These are phyloP conservation scores for Sinocyclocheilus anshuiensis DNA, from an alignment of 2,113 vertebrate genomes.

Conservation along the genomic window DNA sequence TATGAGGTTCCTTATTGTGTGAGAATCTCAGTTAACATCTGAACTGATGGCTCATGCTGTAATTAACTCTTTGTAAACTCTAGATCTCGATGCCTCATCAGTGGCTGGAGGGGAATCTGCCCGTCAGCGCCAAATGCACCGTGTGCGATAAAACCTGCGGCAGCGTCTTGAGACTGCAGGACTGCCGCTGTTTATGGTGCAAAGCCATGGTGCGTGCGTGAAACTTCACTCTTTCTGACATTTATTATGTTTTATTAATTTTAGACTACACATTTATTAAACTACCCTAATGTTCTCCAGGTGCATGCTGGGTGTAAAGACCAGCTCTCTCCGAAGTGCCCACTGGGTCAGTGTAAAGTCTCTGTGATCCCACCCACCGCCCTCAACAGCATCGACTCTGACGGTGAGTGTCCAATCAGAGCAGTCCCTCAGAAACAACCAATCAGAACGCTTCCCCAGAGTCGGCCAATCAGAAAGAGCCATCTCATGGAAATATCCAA, in stretches of 20 bases:
- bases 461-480: neutral
- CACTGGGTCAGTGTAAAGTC: slow-evolving; percentile 95
- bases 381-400: slow-evolving; percentile 98
- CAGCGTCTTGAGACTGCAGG: slow-evolving; percentile 92
- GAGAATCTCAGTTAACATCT: neutral
- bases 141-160: slow-evolving; percentile 97
- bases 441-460: neutral
- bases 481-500: neutral
- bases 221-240: neutral
- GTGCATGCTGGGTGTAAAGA: slow-evolving; percentile 93
- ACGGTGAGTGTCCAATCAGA: slow-evolving; percentile 78
- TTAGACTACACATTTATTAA: neutral
- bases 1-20: neutral
- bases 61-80: neutral
- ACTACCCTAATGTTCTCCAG: slow-evolving; percentile 63
- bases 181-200: slow-evolving; percentile 98
- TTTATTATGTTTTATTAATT: neutral
- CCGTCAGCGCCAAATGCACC: slow-evolving; percentile 91
- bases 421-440: neutral
- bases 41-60: neutral
- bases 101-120: slow-evolving; percentile 96
- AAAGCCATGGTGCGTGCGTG: slow-evolving; percentile 88
- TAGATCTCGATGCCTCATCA: slow-evolving; percentile 98
- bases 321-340: slow-evolving; percentile 87
- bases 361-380: slow-evolving; percentile 96